Conservation (phyloP, 2,113 vertebrate species). For the Gracilinanus agilis region DNA sequence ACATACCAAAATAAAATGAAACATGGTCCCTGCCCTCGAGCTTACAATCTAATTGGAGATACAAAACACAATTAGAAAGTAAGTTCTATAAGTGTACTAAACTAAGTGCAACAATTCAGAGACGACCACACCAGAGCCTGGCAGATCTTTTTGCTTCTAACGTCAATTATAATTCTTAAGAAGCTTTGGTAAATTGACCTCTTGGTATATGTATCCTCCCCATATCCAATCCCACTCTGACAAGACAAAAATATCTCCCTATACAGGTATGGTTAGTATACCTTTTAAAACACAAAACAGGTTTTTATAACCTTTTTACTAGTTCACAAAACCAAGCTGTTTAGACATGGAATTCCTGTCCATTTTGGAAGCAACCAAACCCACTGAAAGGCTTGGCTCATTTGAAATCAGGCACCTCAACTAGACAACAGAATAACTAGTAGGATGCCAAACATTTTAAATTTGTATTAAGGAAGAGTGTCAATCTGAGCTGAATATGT, state of each 20-base stretch:
- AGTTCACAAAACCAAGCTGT: conserved; percentile 44
- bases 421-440: neutral
- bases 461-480: neutral
- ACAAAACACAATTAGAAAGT: neutral
- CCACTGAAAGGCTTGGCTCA: neutral
- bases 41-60: conserved; percentile 76
- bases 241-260: conserved; percentile 34
- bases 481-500: conserved; percentile 8
- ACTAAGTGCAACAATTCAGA: conserved; percentile 54
- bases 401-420: neutral
- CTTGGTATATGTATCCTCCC: neutral
- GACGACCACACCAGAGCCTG: conserved; percentile 50
- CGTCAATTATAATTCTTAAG: conserved; percentile 38
- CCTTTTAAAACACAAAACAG: conserved; percentile 39
- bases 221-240: conserved; percentile 26
- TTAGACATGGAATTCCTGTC: conserved; percentile 29
- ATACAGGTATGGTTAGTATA: conserved; percentile 23
- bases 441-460: conserved; percentile 34
- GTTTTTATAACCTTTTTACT: conserved; percentile 48
- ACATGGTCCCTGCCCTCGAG: conserved; percentile 74
- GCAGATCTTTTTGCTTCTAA: conserved; percentile 36
- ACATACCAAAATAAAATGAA: conserved; percentile 69
- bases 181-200: conserved; percentile 31
- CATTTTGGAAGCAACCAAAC: conserved; percentile 42
- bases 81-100: neutral